Base-by-base conservation (phyloP, 1,140 invertebrate genomes). In the Geopemphigus sp. region DNA sequence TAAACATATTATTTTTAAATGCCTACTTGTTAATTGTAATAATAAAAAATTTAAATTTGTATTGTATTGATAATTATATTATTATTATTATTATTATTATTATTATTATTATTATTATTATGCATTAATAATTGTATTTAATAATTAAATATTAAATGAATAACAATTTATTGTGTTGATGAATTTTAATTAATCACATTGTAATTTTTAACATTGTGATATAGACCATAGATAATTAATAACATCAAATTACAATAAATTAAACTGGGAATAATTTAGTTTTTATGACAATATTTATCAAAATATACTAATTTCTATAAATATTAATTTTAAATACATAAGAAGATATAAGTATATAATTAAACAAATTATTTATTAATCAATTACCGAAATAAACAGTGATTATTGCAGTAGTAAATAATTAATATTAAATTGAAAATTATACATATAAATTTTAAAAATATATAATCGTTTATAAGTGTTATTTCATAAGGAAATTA, bases 101-200 rank as follows among this genome's bases (percentile, higher is more conserved):
- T 39, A 39, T 39, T n/a, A 39, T 39, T 47, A 50, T 15, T 24
- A 70, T 50, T 47, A 68, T 47, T 24, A 70, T 70, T 53, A 50
- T 50, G 64, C 47, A 68, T 68, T 50, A 50, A 66, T 39, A 66
- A 50, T 53, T 70, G 17, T 72, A 54, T 72, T 53, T 72, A 72
- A 54, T n/a, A 32, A 53, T 54, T 72, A 72, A 72, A 72, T 72
- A 54, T 54, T 53, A 72, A 72, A 72, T 54, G 29, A 68, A 68
- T 68, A 22, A 68, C 47, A 72, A 54, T 54, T 53, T 72, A 19
- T 54, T 72, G 68, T 72, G 50, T 72, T 72, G 26, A 54, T 54
- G 47, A 54, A 50, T 68, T 68, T 68, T 50, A 72, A 72, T 29
- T n/a, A 53, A 54, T 72, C 19, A 19, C 5, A 14, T 50, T 68